Evolutionary conservation across 2,113 vertebrate genomes (phyloP).

Genomic region (Chaetorhynchus papuensis): DNA sequence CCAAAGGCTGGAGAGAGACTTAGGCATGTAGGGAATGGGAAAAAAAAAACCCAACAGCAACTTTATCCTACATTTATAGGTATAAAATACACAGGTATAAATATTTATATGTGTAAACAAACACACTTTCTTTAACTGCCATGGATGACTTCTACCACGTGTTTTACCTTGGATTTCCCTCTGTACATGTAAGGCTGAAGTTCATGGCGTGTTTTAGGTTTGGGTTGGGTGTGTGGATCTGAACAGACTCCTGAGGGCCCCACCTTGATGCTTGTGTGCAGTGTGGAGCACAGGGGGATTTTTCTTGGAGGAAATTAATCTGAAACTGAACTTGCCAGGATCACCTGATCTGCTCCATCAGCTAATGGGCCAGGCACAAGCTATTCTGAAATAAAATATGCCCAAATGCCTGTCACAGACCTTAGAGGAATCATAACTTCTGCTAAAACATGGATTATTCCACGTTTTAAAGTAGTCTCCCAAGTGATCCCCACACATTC

Average conservation of each 20-base stretch:
- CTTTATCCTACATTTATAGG: background rate
- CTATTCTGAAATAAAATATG: background rate
- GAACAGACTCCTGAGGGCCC: background rate
- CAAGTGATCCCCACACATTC: background rate
- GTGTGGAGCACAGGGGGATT: background rate
- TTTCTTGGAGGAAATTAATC: background rate
- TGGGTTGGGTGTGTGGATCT: background rate
- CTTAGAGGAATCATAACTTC: background rate
- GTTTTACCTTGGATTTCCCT: background rate
- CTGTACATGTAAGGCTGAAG: background rate
- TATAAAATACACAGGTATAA: background rate
- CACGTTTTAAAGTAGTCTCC: background rate
- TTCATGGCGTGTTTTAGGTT: background rate
- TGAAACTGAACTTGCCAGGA: background rate
- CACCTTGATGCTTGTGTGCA: background rate
- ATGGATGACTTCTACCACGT: background rate
- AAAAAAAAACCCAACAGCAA: background rate
- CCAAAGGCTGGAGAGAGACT: background rate
- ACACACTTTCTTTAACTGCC: background rate
- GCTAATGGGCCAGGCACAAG: background rate
- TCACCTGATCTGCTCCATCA: background rate
- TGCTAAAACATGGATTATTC: background rate
- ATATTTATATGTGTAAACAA: background rate
- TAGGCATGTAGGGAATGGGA: background rate
- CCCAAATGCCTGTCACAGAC: background rate